Evolutionary conservation across 1,140 invertebrate genomes (phyloP).

Genomic region (Zophobas atratus): DNA sequence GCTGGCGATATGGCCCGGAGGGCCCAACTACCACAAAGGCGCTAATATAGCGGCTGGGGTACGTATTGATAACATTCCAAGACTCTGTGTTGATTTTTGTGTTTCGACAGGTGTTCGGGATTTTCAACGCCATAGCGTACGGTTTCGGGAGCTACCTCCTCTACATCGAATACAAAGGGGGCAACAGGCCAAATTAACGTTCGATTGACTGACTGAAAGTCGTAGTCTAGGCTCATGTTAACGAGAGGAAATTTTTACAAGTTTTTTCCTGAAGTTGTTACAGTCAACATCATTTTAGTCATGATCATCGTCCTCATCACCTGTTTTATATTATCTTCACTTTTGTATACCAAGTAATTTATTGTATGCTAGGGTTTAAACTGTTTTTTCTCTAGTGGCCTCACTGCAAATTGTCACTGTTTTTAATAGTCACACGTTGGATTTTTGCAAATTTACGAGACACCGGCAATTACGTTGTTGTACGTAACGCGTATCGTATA

Average conservation of each 20-base stretch:
- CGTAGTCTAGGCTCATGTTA: slow-evolving; percentile 18
- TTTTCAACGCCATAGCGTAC: slow-evolving; percentile 87
- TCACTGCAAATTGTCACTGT: slow-evolving; percentile 26
- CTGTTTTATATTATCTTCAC: slow-evolving; percentile 37
- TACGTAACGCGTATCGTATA: slow-evolving; percentile 46
- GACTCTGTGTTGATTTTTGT: slow-evolving; percentile 63
- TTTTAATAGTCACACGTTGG: slow-evolving; percentile 21
- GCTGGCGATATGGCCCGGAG: slow-evolving; percentile 74
- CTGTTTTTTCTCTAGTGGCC: slow-evolving; percentile 25
- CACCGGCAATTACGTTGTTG: not conserved
- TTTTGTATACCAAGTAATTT: slow-evolving; percentile 43
- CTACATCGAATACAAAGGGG: slow-evolving; percentile 80
- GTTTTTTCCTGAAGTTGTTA: slow-evolving; percentile 24
- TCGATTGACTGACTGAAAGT: slow-evolving; percentile 24
- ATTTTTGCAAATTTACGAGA: slow-evolving; percentile 11
- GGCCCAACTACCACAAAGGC: slow-evolving; percentile 65
- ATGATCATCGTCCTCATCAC: slow-evolving; percentile 12
- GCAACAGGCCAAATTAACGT: slow-evolving; percentile 59
- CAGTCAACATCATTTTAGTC: slow-evolving; percentile 14
- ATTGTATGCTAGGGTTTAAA: slow-evolving; percentile 37
- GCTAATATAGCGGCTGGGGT: slow-evolving; percentile 83
- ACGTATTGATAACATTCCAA: slow-evolving; percentile 64
- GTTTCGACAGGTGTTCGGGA: slow-evolving; percentile 78
- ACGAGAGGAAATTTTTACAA: slow-evolving; percentile 40
- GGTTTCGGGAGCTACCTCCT: slow-evolving; percentile 83